Evolutionary conservation across 2,797 vertebrate species (phyloP).

Genomic region (Xerus rutilus): DNA sequence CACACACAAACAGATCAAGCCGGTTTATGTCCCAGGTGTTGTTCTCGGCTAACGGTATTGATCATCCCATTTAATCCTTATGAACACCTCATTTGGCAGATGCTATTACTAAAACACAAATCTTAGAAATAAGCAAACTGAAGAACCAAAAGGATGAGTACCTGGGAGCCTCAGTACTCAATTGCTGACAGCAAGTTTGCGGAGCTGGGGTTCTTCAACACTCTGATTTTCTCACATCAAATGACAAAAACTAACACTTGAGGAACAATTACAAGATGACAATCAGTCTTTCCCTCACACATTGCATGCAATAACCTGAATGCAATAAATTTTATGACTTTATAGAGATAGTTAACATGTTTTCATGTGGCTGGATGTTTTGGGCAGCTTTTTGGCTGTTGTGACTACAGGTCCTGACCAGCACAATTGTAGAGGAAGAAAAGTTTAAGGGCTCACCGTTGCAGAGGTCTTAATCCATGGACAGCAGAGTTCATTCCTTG

Average conservation of each 20-base stretch:
- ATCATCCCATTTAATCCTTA: neutral
- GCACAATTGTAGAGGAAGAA: no score
- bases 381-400: no score
- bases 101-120: neutral
- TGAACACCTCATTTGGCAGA: neutral
- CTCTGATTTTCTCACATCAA: neutral
- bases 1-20: neutral
- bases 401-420: no score
- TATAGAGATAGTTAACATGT: neutral
- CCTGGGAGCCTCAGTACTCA: neutral
- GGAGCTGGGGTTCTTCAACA: neutral
- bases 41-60: neutral
- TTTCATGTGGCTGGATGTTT: no score
- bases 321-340: neutral
- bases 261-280: neutral
- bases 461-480: no score
- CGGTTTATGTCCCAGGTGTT: neutral
- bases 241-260: neutral
- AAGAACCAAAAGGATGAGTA: neutral
- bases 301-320: neutral
- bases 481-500: no score
- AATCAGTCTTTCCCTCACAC: neutral
- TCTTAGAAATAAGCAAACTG: neutral
- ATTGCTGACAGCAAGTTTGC: neutral
- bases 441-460: no score